A percentile compares a stretch with the other conserved stretches of the same genome.
phyloP scores from a whole-genome alignment of 2,888 invertebrate genomes.

The Mimas tiliae region DNA sequence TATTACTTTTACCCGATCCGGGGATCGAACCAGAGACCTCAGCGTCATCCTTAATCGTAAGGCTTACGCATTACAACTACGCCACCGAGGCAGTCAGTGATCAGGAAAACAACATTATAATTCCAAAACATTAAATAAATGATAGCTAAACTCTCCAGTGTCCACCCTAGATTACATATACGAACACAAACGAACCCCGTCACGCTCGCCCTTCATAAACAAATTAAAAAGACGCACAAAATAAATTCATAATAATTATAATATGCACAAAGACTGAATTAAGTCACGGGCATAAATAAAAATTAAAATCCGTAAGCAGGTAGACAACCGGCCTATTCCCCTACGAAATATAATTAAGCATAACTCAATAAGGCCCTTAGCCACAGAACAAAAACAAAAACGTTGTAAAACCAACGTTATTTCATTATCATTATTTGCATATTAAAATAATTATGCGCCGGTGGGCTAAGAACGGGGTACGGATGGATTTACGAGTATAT shows the following conservation, averaged over 20 bases:
- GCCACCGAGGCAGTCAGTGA: too few relatives aligned
- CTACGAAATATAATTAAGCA: conserved; percentile 73
- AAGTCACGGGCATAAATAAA: conserved; percentile 69
- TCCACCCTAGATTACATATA: not conserved
- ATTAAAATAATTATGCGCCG: conserved; percentile 77
- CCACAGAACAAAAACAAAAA: conserved; percentile 75
- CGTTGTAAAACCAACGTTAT: conserved; percentile 69
- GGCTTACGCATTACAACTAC: too few relatives aligned
- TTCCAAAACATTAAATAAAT: too few relatives aligned
- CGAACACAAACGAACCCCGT: not conserved
- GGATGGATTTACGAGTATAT: conserved; percentile 15
- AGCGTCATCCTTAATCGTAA: too few relatives aligned
- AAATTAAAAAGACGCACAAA: conserved; percentile 26
- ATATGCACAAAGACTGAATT: conserved; percentile 59
- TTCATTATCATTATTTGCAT: conserved; percentile 85
- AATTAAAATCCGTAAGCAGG: conserved; percentile 69
- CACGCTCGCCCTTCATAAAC: conserved; percentile 20
- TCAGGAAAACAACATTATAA: too few relatives aligned
- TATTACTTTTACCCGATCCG: too few relatives aligned
- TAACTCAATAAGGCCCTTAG: conserved; percentile 76
- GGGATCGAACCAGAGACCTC: too few relatives aligned
- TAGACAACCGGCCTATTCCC: conserved; percentile 50
- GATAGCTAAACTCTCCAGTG: too few relatives aligned
- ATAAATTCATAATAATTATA: conserved; percentile 29
- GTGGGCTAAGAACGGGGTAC: conserved; percentile 51